These are phyloP conservation scores for Leptinotarsa defecta DNA, from an alignment of 1,140 invertebrate genomes.

Conservation along the genomic window DNA sequence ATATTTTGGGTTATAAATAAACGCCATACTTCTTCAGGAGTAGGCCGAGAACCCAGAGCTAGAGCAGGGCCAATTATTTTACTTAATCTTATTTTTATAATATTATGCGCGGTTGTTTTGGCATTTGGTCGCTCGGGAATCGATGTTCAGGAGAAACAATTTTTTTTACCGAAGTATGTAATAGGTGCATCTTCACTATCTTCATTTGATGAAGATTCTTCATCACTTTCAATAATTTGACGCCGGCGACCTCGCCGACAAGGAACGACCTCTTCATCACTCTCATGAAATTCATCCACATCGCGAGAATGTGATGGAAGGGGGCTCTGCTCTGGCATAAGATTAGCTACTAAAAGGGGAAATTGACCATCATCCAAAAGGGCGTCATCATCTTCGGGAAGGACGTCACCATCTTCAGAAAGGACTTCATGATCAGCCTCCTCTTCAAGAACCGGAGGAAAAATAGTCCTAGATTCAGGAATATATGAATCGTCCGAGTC, in stretches of 20 bases:
- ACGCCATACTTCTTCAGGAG: not conserved
- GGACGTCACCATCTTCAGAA: no score
- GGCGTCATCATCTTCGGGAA: no score
- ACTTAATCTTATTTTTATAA: not conserved
- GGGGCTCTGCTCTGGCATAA: not conserved
- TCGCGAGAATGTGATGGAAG: not conserved
- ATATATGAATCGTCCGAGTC: conserved; percentile 10
- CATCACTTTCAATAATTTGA: not conserved
- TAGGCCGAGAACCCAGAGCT: not conserved
- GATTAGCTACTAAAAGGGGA: not conserved
- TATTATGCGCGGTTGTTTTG: not conserved
- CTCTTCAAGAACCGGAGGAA: not conserved
- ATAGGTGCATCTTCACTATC: not conserved
- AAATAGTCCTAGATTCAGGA: not conserved
- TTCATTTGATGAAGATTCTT: not conserved
- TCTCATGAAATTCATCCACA: not conserved
- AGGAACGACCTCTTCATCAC: not conserved
- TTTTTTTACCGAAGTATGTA: not conserved
- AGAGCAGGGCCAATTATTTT: not conserved
- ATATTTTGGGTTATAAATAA: not conserved
- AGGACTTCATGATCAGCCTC: no score
- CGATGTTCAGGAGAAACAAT: not conserved
- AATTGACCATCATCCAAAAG: no score
- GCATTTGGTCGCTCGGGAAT: not conserved
- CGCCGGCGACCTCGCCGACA: not conserved